phyloP scores from a whole-genome alignment of 1,140 invertebrate genomes.

The Cheumatopsyche charites region DNA sequence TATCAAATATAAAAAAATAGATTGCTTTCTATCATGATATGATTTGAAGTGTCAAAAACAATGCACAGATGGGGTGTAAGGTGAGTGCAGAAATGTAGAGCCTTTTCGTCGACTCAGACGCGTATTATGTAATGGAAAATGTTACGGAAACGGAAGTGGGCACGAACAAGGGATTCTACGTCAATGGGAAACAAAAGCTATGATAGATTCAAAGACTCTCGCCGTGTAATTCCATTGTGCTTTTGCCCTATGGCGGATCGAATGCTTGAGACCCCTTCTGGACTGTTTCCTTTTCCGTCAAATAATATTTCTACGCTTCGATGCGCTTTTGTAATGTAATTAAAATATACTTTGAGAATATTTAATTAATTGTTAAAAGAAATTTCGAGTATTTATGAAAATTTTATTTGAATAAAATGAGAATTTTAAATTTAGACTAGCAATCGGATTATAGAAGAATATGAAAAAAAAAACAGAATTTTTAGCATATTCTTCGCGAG shows the following conservation, averaged over 20 bases:
- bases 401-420: neutral
- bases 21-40: too few species aligned
- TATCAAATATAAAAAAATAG: too few species aligned
- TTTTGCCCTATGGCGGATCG: neutral
- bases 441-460: too few species aligned
- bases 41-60: too few species aligned
- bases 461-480: too few species aligned
- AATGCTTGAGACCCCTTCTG: neutral
- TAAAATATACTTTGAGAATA: neutral
- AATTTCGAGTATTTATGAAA: neutral
- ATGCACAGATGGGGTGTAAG: too few species aligned
- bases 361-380: neutral
- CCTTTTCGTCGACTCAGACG: too few species aligned
- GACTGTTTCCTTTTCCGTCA: neutral
- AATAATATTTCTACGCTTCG: neutral
- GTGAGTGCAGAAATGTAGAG: too few species aligned
- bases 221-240: slow-evolving; percentile 1
- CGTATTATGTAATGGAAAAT: neutral
- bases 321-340: neutral
- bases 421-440: neutral
- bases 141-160: slow-evolving; percentile 20
- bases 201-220: slow-evolving; percentile 11
- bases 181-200: slow-evolving; percentile 21
- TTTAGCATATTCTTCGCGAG: too few species aligned
- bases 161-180: slow-evolving; percentile 23